A percentile compares a stretch with the other conserved stretches of the same genome.
Conservation (phyloP, 1,140 invertebrate species). For the Panulirus ornatus region DNA sequence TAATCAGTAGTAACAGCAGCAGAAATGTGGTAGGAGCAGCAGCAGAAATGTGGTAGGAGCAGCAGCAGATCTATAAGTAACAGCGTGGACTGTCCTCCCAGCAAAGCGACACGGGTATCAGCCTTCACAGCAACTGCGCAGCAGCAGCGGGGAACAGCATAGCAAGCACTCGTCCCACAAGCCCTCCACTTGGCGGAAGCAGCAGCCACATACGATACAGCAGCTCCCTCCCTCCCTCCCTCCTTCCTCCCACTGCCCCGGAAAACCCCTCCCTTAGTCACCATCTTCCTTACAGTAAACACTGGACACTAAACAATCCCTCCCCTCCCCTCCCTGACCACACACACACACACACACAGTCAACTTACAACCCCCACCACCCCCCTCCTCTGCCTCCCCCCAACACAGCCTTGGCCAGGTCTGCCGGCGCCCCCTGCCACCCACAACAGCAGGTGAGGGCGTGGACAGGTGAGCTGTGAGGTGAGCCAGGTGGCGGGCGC, state of each 20-base stretch:
- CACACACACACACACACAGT: background rate
- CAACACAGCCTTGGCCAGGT: too few relatives aligned
- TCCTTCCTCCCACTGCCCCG: background rate
- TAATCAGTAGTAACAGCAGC: too few relatives aligned
- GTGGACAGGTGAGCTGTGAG: conserved; percentile 49
- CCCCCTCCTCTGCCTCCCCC: conserved; percentile 1
- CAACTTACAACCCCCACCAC: background rate
- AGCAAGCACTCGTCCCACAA: too few relatives aligned
- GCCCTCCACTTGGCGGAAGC: too few relatives aligned
- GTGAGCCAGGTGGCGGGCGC: conserved; percentile 50
- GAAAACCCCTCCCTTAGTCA: background rate
- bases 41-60: too few relatives aligned
- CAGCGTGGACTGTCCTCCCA: too few relatives aligned
- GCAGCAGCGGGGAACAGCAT: too few relatives aligned
- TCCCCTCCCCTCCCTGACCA: background rate
- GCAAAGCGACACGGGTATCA: too few relatives aligned
- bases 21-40: too few relatives aligned
- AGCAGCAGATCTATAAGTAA: too few relatives aligned
- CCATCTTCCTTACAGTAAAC: background rate
- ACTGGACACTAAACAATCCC: background rate
- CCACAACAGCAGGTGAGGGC: conserved; percentile 59
- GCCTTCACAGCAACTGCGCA: too few relatives aligned
- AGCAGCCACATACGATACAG: too few relatives aligned
- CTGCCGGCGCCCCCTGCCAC: conserved; percentile 10
- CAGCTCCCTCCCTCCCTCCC: background rate